These are phyloP conservation scores for Neosilurus mollespiculum DNA, from an alignment of 2,797 vertebrate genomes.

Conservation along the genomic window DNA sequence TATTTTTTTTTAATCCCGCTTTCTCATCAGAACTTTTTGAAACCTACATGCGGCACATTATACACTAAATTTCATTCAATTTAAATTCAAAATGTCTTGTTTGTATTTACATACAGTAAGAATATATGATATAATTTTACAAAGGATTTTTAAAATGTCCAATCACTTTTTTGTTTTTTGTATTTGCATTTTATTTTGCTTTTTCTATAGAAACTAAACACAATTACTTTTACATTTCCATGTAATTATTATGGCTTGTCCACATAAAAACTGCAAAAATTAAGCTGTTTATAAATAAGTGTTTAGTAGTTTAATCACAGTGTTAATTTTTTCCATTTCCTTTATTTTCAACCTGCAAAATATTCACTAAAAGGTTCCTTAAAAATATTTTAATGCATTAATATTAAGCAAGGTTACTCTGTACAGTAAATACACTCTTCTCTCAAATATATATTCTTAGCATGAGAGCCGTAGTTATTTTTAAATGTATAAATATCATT, in stretches of 20 bases:
- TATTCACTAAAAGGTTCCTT: neutral
- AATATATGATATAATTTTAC: no score
- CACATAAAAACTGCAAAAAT: no score
- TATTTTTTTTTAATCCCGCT: no score
- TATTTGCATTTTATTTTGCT: neutral
- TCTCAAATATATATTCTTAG: neutral
- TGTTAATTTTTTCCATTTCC: no score
- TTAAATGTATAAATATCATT: neutral
- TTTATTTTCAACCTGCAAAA: neutral
- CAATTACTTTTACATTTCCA: neutral
- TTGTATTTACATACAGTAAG: no score
- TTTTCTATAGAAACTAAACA: no score
- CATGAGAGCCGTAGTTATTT: neutral
- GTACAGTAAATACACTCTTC: neutral
- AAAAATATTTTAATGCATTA: neutral
- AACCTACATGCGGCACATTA: no score
- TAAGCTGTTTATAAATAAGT: neutral
- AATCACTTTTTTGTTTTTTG: neutral
- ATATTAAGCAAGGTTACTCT: neutral
- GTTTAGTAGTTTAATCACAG: neutral
- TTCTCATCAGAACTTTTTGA: no score
- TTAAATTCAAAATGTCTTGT: neutral
- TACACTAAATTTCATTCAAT: neutral
- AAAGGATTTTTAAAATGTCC: neutral
- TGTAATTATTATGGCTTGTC: no score